Percentiles rank a stretch among this genome's conserved stretches.
Conservation (phyloP, 2,797 vertebrate genomes). For the Smutsia gigantea region DNA sequence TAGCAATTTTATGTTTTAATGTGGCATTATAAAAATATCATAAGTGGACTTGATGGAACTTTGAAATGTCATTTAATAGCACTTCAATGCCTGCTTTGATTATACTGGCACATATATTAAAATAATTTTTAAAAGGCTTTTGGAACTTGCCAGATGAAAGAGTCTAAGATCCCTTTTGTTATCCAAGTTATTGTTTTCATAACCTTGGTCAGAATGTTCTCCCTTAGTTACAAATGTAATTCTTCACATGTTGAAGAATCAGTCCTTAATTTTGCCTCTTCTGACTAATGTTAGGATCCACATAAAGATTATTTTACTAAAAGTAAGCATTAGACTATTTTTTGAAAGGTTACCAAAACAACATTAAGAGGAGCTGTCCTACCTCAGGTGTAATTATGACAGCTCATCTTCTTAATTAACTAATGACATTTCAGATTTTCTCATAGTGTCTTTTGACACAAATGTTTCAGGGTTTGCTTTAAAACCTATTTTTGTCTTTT, state of each 20-base stretch:
- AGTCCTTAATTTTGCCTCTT: slow-evolving; percentile 26
- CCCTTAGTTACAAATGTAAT: not conserved
- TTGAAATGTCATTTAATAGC: slow-evolving; percentile 30
- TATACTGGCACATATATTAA: not conserved
- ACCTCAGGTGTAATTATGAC: not conserved
- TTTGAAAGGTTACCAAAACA: slow-evolving; percentile 80
- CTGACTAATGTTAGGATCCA: slow-evolving; percentile 35
- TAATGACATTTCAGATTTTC: slow-evolving; percentile 1
- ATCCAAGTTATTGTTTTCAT: not conserved
- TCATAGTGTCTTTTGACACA: slow-evolving; percentile 43
- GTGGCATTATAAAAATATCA: slow-evolving; percentile 12
- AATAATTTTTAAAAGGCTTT: slow-evolving; percentile 36
- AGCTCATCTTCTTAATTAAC: slow-evolving; percentile 67
- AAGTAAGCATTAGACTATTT: slow-evolving; percentile 48
- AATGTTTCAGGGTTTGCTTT: slow-evolving; percentile 52
- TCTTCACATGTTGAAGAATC: not conserved
- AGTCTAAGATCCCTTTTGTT: not conserved
- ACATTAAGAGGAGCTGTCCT: slow-evolving; percentile 56
- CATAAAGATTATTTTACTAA: slow-evolving; percentile 41
- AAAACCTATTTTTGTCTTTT: slow-evolving; percentile 56
- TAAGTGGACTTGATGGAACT: not conserved
- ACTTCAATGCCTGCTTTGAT: not conserved
- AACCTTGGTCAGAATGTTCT: not conserved
- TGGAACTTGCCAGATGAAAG: not conserved
- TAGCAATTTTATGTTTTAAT: not conserved